Base-by-base conservation (phyloP, 2,113 vertebrate species). In the Stercorarius parasiticus region DNA sequence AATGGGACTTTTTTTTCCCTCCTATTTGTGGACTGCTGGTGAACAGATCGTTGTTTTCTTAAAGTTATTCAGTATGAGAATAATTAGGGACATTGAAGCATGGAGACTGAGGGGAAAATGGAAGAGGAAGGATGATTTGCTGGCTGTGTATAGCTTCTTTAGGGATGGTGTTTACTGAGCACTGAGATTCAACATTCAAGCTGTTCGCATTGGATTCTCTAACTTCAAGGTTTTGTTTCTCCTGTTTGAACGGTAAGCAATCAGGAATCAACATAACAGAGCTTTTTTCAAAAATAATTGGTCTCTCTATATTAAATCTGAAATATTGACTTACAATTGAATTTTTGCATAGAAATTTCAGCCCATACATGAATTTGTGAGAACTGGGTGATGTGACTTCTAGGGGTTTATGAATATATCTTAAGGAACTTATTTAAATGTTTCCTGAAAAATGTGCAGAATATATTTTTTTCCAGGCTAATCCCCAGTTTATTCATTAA, bases 181-280 rank as follows among this genome's bases (percentile, higher is more conserved):
- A 53, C 45, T 58, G 58, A 93, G 70, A 69, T 69, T 76, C 77
- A 91, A 56, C 30, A 76, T 58, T 80, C 16, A 47, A 64, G 83
- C 30, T 82, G 21, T 91, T 85, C 82, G 40, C 74, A 79, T 58
- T 65, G 34, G 40, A 5, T 85, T 93, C 56, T 89, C n/a, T 76
- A 66, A 93, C 86, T 91, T 93, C 43, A 89, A 87, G 65, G 65
- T n/a, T 93, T 91, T 95, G n/a, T 89, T 88, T 86, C 83, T 86
- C 36, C 58, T 74, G 16, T 81, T 84, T 86, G 55, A 95, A 84
- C 73, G 22, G 47, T 53, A 83, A 81, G 29, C 56, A 82, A 88
- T 40, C 10, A 2, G 14, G 50, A 95, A 79, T 85, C 42, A 71
- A 49, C 34, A 59, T 8, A 79, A 30, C 40, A 56, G 29, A 90